These are phyloP conservation scores for Oedothorax gibbosus DNA, from an alignment of 1,140 invertebrate genomes.

Conservation along the genomic window DNA sequence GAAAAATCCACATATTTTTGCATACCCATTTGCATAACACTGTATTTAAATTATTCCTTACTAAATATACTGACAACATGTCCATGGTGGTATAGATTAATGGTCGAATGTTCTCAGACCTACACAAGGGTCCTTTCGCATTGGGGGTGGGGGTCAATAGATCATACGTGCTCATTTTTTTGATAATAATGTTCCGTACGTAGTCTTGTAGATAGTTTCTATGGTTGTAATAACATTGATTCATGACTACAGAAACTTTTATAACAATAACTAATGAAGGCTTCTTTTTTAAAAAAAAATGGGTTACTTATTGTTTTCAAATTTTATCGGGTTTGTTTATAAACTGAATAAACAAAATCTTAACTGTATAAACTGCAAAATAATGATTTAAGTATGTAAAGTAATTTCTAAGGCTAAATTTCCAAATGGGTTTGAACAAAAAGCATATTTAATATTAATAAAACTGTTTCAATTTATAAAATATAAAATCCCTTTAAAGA, in stretches of 20 bases:
- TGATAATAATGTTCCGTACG: slow-evolving; percentile 46
- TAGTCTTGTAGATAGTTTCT: slow-evolving; percentile 59
- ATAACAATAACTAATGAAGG: slow-evolving; percentile 9
- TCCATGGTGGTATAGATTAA: not conserved
- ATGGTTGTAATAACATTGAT: slow-evolving; percentile 57
- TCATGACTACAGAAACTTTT: slow-evolving; percentile 55
- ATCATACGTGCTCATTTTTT: not conserved
- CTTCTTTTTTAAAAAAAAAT: no score
- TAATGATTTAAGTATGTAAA: not conserved
- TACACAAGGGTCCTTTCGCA: slow-evolving; percentile 6
- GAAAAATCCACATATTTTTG: no score
- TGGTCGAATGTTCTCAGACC: slow-evolving; percentile 29
- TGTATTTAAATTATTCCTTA: no score
- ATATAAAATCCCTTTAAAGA: not conserved
- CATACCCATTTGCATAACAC: no score
- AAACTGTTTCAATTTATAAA: not conserved
- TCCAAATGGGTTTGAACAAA: not conserved
- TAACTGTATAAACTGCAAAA: not conserved
- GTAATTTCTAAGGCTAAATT: not conserved
- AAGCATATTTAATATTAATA: not conserved
- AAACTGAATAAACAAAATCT: not conserved
- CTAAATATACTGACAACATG: no score
- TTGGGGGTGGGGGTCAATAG: slow-evolving; percentile 47
- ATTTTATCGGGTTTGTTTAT: not conserved
- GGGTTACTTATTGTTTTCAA: no score